Evolutionary conservation across 30 jellyfish, hydroid and myxozoan genomes (phyloP).

Genomic region (Catostylus mosaicus): DNA sequence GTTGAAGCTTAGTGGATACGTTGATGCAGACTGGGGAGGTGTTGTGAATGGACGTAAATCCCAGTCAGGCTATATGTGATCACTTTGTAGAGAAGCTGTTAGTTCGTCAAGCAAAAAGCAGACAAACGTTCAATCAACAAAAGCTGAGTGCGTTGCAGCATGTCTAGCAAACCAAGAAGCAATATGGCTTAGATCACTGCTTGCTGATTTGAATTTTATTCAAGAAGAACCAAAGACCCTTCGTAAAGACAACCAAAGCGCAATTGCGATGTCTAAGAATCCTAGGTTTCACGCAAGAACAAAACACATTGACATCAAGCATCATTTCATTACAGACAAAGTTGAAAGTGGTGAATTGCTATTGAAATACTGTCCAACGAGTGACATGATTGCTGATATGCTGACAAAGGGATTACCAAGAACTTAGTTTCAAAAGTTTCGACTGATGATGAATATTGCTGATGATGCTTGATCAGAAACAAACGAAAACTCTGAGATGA

Average conservation of each 20-base stretch:
- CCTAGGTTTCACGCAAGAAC: too few relatives aligned
- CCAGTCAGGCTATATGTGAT: conserved; percentile 20
- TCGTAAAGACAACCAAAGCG: too few relatives aligned
- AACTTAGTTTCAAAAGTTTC: not conserved
- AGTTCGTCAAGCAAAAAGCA: not conserved
- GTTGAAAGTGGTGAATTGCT: not conserved
- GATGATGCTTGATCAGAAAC: too few relatives aligned
- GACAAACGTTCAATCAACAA: conserved; percentile 8
- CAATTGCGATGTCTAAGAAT: too few relatives aligned
- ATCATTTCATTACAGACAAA: not conserved
- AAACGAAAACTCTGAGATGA: too few relatives aligned
- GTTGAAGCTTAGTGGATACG: conserved; percentile 8
- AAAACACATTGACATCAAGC: not conserved
- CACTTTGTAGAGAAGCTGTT: conserved; percentile 2
- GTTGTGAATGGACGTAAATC: conserved; percentile 22
- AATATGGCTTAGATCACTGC: too few relatives aligned
- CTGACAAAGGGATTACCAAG: not conserved
- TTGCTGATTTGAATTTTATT: too few relatives aligned
- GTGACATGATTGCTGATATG: not conserved
- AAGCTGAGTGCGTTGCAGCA: conserved; percentile 37
- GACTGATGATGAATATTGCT: too few relatives aligned
- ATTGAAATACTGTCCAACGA: not conserved
- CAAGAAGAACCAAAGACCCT: too few relatives aligned
- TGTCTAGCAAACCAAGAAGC: too few relatives aligned
- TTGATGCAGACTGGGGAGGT: conserved; percentile 54